Evolutionary conservation across 2,113 vertebrate genomes (phyloP), one percentile per base, ranked within the genome.

Genomic region (Antennarius striatus): DNA sequence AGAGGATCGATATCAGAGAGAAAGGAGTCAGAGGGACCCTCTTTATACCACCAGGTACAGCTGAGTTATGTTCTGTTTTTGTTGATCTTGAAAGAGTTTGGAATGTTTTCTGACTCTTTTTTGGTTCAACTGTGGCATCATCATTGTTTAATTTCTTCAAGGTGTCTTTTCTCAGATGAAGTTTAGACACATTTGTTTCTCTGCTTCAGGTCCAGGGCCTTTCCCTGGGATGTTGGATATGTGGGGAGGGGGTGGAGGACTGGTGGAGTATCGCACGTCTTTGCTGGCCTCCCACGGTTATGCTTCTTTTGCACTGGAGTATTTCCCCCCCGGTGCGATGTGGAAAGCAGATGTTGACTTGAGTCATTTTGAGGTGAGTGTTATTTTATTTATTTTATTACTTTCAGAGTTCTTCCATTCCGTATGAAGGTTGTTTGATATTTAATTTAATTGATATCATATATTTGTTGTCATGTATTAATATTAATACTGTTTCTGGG

Each of bases 171-270:
- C n/a, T 13, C 13, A 17, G 40, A 36, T 17, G 0, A 11, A 13
- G 2, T 22, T 28, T 11, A 22, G 1, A 15, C 13, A 3, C 48
- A 36, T 39, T 2, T 57, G 10, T 72, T n/a, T n/a, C 39, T 1
- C 9, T 43, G 15, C 30, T 62, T 62, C 73, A 94, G 93, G 92
- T 56, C 89, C 88, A 7, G 92, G 93, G 55, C 91, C 86, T 0
- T 93, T 89, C 73, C 89, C 93, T 8, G 91, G 84, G 4, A n/a
- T 93, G 46, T 2, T 94, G 79, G 93, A 93, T 36, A 60, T 94
- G 69, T 93, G 91, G 93, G 93, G 92, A 5, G 91, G 90, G 0
- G 92, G 91, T 16, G 92, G 92, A 5, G 91, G 92, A 3, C 85
- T 93, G 14, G 2, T 91, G 10, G 92, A 93, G 76, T 93, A 92